These are phyloP conservation scores for Actias luna DNA, from an alignment of 2,888 invertebrate genomes.

Conservation along the genomic window DNA sequence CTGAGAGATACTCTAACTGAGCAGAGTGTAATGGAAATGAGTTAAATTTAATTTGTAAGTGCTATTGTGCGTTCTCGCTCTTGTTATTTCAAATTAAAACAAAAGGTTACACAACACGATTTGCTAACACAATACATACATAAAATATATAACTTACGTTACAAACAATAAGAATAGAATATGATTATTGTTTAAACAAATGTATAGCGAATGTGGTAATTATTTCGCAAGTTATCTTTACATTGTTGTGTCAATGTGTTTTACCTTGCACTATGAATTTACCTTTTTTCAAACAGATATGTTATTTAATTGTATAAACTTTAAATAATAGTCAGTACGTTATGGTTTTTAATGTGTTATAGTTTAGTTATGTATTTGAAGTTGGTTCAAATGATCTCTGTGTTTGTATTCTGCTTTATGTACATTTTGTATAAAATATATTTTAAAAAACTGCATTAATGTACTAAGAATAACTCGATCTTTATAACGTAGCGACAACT, in stretches of 20 bases:
- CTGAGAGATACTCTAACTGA: neutral
- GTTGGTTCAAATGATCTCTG: too few species aligned
- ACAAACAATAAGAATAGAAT: conserved; percentile 4
- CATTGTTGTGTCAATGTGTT: neutral
- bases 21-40: neutral
- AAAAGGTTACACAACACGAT: neutral
- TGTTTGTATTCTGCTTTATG: too few species aligned
- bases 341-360: neutral
- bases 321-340: neutral
- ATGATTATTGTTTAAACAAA: conserved; percentile 7
- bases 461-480: too few species aligned
- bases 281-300: neutral
- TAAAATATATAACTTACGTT: neutral
- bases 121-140: neutral
- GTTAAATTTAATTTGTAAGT: neutral
- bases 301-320: neutral
- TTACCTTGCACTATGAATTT: neutral
- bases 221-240: neutral
- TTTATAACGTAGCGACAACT: too few species aligned
- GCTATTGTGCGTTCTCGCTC: neutral
- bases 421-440: too few species aligned
- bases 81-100: conserved; percentile 1
- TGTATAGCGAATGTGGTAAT: conserved; percentile 6
- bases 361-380: neutral
- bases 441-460: too few species aligned